Evolutionary conservation across 2,113 vertebrate genomes (phyloP).

Genomic region (Oryctolagus cuniculus): mOryCun1.1 NC_091438.1:102858001-102858500

Average conservation of each 20-base stretch:
- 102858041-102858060: no score
- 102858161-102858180: not conserved
- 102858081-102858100: no score
- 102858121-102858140: not conserved
- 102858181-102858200: not conserved
- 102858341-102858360: conserved; percentile 76
- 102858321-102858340: not conserved
- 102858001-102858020: no score
- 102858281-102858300: not conserved
- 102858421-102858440: conserved; percentile 72
- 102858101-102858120: no score
- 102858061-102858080: no score
- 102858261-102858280: not conserved
- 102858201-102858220: not conserved
- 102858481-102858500: conserved; percentile 83
- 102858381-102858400: conserved; percentile 67
- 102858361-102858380: conserved; percentile 89
- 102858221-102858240: not conserved
- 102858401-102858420: conserved; percentile 72
- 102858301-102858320: not conserved
- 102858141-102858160: not conserved
- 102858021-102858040: no score
- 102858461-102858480: conserved; percentile 83
- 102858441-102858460: no score
- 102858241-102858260: not conserved